Percentiles rank a stretch among this genome's conserved stretches.
phyloP scores from a whole-genome alignment of 2,888 invertebrate species.

The Calliscelio sp. region DNA sequence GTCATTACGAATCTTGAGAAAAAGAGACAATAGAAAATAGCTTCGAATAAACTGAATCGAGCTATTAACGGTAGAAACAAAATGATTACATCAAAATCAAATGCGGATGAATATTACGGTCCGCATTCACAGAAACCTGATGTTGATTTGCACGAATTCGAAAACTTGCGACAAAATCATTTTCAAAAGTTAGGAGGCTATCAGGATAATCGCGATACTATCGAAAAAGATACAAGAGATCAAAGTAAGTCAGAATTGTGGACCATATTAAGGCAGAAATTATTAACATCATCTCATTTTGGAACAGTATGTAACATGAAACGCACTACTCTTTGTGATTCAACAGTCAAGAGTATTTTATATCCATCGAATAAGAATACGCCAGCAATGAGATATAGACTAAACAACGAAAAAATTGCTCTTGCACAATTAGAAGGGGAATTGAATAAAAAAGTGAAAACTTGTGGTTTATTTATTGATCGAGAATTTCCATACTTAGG shows the following conservation, averaged over 20 bases:
- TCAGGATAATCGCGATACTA: not conserved
- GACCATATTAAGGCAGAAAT: constrained; percentile 38
- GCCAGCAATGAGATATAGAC: constrained; percentile 47
- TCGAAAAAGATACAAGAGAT: constrained; percentile 42
- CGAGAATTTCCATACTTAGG: constrained; percentile 37
- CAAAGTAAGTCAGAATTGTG: constrained; percentile 61
- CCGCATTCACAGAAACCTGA: constrained; percentile 23
- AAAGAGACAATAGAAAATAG: not conserved
- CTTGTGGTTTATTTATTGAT: constrained; percentile 66
- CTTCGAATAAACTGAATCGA: not conserved
- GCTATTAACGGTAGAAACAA: not conserved
- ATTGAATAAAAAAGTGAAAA: constrained; percentile 20
- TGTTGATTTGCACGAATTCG: not conserved
- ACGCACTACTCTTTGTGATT: constrained; percentile 45
- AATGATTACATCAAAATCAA: not conserved
- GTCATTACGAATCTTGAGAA: not conserved
- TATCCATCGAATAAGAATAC: constrained; percentile 39
- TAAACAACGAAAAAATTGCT: constrained; percentile 56
- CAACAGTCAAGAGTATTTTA: constrained; percentile 56
- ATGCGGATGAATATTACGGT: constrained; percentile 1
- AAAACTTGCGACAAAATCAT: constrained; percentile 6
- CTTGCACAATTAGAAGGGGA: constrained; percentile 27
- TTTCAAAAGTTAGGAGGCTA: constrained; percentile 9
- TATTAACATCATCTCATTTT: constrained; percentile 66
- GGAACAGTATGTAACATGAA: constrained; percentile 57